Conservation (phyloP, 2,888 invertebrate genomes). For the Oxytorus armatus region DNA sequence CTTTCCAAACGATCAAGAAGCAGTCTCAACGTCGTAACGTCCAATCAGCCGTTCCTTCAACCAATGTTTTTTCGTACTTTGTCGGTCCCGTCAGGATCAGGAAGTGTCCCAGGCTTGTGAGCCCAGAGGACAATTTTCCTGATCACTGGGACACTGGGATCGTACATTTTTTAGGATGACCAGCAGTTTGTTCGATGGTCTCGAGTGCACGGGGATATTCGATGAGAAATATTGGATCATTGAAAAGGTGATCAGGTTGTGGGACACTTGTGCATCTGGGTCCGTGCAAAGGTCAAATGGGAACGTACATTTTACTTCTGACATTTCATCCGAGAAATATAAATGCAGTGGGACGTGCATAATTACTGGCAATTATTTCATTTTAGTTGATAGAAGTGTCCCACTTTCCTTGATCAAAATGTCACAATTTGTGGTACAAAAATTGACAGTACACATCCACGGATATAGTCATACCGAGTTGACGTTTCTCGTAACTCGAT, state of each 20-base stretch:
- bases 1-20: not conserved
- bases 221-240: not conserved
- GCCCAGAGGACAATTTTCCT: not conserved
- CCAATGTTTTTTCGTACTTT: not conserved
- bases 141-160: slow-evolving; percentile 1
- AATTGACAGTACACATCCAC: no score
- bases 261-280: no score
- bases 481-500: no score
- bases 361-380: no score
- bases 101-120: not conserved
- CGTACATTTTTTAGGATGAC: not conserved
- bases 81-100: not conserved
- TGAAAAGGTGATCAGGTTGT: not conserved
- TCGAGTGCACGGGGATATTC: not conserved
- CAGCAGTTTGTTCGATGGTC: not conserved
- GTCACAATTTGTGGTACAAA: no score
- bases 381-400: no score
- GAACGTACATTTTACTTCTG: no score
- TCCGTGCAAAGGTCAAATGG: no score
- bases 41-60: not conserved
- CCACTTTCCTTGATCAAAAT: no score
- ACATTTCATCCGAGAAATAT: no score
- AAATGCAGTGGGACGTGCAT: no score
- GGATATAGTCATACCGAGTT: no score
- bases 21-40: not conserved